Base-by-base conservation (phyloP, 2,113 vertebrate species). In the Ptyas mucosa region DNA sequence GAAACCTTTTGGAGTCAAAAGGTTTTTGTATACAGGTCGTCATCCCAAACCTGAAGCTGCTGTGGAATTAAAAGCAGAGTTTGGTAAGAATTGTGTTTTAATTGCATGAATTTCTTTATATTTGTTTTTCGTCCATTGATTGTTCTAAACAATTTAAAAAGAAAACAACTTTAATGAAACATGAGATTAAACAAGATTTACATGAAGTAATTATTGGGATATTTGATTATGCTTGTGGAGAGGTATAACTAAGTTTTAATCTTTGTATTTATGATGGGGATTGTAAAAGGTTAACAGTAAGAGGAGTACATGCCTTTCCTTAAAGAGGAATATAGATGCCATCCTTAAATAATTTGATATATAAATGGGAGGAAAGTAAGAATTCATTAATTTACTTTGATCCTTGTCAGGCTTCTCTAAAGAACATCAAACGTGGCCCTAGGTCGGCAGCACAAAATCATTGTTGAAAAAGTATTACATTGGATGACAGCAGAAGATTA, bases 1-100 rank as follows among this genome's bases (percentile, higher is more conserved):
- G 87, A 98, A 98, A 90, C 98, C 99, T 0, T 99, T 99, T 52
- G 99, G 99, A 51, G 98, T 99, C 49, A 98, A 98, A 95, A 99
- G 94, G 96, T 99, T 99, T 94, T 96, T 99, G 24, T 99, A 99
- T 93, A 96, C 98, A 0, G 99, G 98, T 87, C 92, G 98, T 91
- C 87, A 96, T 96, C 97, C 98, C 7, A 94, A 97, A 96, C 95
- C 98, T 91, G 94, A 98, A 88, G 69, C 11, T 8, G 98, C 98
- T 0, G 96, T 94, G 0, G 93, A 96, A 93, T 98, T 99, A 93
- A 97, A 97, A 91, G 99, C 99, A 0, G 98, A 99, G 94, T 99
- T 98, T 14, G 99, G 99, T 99, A 96, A 98, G 98, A 90, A 85
- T 26, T 15, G 6, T 14, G 10, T 54, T 55, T 49, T 15, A 24